These are phyloP conservation scores for Phenacoccus solenopsis DNA, from an alignment of 1,140 invertebrate genomes.

Conservation along the genomic window DNA sequence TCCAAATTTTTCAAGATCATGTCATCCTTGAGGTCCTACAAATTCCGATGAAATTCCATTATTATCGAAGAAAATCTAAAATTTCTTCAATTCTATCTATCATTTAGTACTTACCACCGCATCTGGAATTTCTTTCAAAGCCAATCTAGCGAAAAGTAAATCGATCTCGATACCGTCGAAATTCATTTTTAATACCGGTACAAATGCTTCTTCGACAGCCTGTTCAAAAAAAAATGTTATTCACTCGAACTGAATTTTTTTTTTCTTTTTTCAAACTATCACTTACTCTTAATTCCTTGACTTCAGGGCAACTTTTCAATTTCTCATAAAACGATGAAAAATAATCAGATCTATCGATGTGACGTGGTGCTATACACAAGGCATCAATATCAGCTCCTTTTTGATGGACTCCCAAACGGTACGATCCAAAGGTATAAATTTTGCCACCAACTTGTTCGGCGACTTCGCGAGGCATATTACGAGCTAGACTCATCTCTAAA, in stretches of 20 bases:
- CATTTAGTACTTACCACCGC: slow-evolving; percentile 36
- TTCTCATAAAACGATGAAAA: slow-evolving; percentile 89
- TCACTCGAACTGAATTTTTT: no score
- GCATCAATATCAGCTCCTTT: slow-evolving; percentile 99
- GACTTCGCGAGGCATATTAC: slow-evolving; percentile 75
- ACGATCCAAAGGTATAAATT: slow-evolving; percentile 98
- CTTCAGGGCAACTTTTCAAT: slow-evolving; percentile 74
- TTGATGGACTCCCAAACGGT: slow-evolving; percentile 80
- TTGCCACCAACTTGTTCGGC: slow-evolving; percentile 88
- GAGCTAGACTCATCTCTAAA: slow-evolving; percentile 63
- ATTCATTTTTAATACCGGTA: slow-evolving; percentile 98
- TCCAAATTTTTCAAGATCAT: slow-evolving; percentile 89
- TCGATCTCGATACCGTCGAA: slow-evolving; percentile 98
- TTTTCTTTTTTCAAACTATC: neutral
- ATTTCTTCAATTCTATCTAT: neutral
- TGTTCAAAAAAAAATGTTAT: no score
- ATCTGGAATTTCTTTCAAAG: slow-evolving; percentile 81
- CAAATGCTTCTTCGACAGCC: slow-evolving; percentile 96
- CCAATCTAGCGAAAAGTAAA: slow-evolving; percentile 89
- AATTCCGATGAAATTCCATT: slow-evolving; percentile 22
- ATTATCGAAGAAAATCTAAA: neutral
- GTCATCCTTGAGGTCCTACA: slow-evolving; percentile 77
- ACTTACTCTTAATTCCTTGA: slow-evolving; percentile 63
- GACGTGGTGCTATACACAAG: slow-evolving; percentile 89
- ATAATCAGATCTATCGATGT: slow-evolving; percentile 88